Conservation (phyloP, 2,888 invertebrate species). For the Doris montereyensis region DNA sequence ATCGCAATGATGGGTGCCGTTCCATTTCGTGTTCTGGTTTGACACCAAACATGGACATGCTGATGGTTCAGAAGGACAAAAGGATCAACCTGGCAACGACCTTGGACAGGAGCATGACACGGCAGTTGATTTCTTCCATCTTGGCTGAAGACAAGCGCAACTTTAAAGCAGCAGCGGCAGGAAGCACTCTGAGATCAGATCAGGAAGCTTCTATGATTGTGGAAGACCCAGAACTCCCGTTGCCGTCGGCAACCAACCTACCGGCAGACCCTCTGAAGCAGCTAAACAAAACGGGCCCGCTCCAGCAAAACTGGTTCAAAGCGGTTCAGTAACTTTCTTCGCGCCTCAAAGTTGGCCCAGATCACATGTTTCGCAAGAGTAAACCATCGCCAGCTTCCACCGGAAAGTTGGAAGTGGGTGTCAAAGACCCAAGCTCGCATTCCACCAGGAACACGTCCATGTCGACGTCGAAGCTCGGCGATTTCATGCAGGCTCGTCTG, state of each 20-base stretch:
- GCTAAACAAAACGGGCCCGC: conserved; percentile 32
- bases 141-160: background rate
- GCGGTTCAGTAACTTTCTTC: conserved; percentile 34
- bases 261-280: conserved; percentile 33
- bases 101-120: background rate
- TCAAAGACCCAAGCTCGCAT: background rate
- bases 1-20: background rate
- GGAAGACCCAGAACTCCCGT: background rate
- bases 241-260: background rate
- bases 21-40: conserved; percentile 36
- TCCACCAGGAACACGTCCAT: conserved; percentile 20
- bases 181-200: background rate
- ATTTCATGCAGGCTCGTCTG: conserved; percentile 20
- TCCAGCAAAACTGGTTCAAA: conserved; percentile 33
- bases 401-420: conserved; percentile 20
- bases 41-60: conserved; percentile 32
- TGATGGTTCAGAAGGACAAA: background rate
- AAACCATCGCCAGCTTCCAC: conserved; percentile 25
- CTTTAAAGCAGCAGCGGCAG: background rate
- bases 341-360: conserved; percentile 28
- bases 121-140: conserved; percentile 7
- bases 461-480: conserved; percentile 33
- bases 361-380: conserved; percentile 27
- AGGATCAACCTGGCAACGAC: background rate
- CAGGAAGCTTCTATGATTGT: conserved; percentile 10